Evolutionary conservation across 1,140 invertebrate genomes (phyloP), one percentile per base, ranked within the genome.

Genomic region (Berghia stephanieae): DNA sequence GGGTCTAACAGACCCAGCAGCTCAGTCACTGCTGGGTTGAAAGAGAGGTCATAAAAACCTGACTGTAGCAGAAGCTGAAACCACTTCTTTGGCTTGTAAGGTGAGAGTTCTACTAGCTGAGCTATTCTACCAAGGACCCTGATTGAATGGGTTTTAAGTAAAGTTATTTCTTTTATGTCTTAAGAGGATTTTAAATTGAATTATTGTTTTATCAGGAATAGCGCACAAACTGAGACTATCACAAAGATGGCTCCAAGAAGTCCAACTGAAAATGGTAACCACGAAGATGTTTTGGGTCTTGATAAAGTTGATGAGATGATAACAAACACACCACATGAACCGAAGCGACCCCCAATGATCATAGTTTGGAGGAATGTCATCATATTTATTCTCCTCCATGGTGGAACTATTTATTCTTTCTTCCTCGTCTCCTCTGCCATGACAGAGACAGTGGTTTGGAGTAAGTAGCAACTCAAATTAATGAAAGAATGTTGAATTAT

Each of bases 301-400:
- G 70, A 79, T 21, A 44, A 79, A 44, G 75, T 83, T 36, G 68
- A 77, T 18, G 57, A 78, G 16, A 67, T 77, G 24, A 70, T 80
- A 2, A 75, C 78, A 40, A 76, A 79, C 42, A 70, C 75, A n/a
- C 74, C 57, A 13, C 72, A 46, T 24, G 36, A 24, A 34, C 68
- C 74, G 24, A 83, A 84, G 71, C 73, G 78, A 16, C 80, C 68
- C 21, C 83, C 83, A 16, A 78, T 81, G 70, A 71, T 94, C 83
- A 93, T 97, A 38, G 96, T 98, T 0, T 99, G 97, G 97, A 92
- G 94, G 83, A 99, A 99, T 89, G 95, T 99, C 13, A 90, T 94
- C 6, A 88, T 96, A 0, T 98, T 98, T 87, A 85, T 90, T 8
- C 93, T 93, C 79, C 92, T 99, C n/a, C 98, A 99, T 90, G 38